Percentiles rank a stretch among this genome's conserved stretches.
Conservation (phyloP, 2,888 invertebrate genomes). For the Himalopsyche tibetana region DNA sequence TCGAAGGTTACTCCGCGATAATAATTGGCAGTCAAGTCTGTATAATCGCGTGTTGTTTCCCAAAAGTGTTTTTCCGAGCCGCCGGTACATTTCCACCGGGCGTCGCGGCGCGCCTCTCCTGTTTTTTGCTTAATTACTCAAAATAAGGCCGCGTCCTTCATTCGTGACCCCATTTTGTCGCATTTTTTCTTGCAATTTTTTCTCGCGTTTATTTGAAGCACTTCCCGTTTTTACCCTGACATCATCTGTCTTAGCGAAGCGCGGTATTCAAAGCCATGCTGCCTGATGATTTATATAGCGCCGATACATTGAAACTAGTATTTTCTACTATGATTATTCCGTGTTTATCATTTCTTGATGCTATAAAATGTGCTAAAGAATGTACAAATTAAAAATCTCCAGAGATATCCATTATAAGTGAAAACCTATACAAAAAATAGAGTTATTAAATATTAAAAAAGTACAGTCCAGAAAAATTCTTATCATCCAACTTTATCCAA, state of each 20-base stretch:
- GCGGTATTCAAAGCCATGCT: too few relatives aligned
- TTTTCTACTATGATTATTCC: too few relatives aligned
- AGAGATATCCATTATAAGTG: too few relatives aligned
- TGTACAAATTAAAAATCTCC: too few relatives aligned
- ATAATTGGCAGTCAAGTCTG: background rate
- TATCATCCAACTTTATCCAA: too few relatives aligned
- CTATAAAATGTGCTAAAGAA: too few relatives aligned
- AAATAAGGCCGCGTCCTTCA: constrained; percentile 26
- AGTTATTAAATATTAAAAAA: too few relatives aligned
- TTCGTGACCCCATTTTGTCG: constrained; percentile 15
- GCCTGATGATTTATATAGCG: too few relatives aligned
- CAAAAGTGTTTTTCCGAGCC: constrained; percentile 8
- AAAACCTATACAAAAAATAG: too few relatives aligned
- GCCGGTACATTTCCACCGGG: constrained; percentile 9
- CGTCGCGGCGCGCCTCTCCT: background rate
- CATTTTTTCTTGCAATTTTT: background rate
- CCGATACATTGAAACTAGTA: too few relatives aligned
- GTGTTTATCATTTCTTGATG: too few relatives aligned
- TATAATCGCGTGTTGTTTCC: background rate
- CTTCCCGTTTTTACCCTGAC: background rate
- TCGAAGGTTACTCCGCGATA: background rate
- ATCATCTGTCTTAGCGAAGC: background rate
- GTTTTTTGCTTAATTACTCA: constrained; percentile 1
- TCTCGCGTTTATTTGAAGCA: background rate
- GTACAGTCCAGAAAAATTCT: too few relatives aligned